phyloP scores from a whole-genome alignment of 2,113 vertebrate genomes.

The Myotis davidii region DNA sequence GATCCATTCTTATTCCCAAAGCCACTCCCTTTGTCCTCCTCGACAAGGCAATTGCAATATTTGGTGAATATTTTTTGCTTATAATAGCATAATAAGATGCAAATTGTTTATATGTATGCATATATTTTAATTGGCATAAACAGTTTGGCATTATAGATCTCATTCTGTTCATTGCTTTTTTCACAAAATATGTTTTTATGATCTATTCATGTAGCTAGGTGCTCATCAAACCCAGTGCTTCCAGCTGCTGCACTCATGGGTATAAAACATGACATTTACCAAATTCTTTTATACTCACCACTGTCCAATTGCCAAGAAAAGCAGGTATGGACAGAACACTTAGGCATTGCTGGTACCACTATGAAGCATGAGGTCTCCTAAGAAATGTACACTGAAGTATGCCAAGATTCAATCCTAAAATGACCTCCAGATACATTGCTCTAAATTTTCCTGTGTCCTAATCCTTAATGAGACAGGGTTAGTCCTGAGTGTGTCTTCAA shows the following conservation, averaged over 20 bases:
- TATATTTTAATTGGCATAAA: conserved; percentile 25
- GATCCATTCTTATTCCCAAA: not conserved
- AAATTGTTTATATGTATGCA: not conserved
- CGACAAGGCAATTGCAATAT: not conserved
- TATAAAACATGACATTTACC: not conserved
- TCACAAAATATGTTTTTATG: not conserved
- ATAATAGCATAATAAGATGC: not conserved
- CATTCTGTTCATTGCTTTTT: not conserved
- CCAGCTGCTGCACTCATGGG: not conserved
- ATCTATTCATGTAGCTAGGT: not conserved
- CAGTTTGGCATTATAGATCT: not conserved
- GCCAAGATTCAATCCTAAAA: not conserved
- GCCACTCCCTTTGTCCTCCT: not conserved
- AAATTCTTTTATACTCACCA: not conserved
- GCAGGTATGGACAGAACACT: not conserved
- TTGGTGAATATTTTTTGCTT: conserved; percentile 16
- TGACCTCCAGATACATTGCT: not conserved
- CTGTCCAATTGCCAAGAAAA: not conserved
- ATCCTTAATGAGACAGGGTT: not conserved
- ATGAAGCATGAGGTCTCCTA: not conserved
- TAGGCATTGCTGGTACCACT: not conserved
- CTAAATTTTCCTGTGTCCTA: not conserved
- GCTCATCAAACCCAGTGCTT: not conserved
- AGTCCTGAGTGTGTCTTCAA: not conserved
- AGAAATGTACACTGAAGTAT: not conserved